Base-by-base conservation (phyloP, 2,113 vertebrate species). In the Hoplias malabaricus region DNA sequence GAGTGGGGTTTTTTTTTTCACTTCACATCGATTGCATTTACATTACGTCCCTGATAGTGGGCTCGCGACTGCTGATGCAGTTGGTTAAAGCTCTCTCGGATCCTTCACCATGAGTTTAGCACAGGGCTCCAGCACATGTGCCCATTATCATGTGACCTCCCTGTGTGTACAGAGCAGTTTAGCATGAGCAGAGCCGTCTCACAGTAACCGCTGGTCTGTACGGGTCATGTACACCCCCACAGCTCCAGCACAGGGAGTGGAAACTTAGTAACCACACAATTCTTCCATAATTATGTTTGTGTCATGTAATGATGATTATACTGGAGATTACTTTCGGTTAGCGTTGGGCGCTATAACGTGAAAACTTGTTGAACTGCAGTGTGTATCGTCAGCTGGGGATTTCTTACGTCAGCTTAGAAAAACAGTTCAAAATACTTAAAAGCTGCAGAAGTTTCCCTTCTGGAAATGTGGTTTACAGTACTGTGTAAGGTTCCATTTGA, bases 71-170 rank as follows among this genome's bases (percentile, higher is more conserved):
- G 84, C 86, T 82, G 78, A 84, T 88, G 82, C 83, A 82, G 85
- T 82, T 78, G 84, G 86, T 82, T 84, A 83, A 87, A 88, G 82
- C 82, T 81, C 81, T 79, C 72, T 86, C 79, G 85, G 83, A 84
- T 88, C 86, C 87, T 76, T 83, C 84, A 82, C 84, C 84, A 89
- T 90, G 89, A 87, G 81, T 81, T 80, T 77, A 89, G 85, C 77
- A 27, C 33, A 85, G 83, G 86, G 76, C 81, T 84, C 87, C 88
- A 34, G 87, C 84, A 82, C 83, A 85, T 87, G 84, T 85, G 79
- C 83, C 63, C 53, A 31, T 5, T 40, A 54, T 86, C 85, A 88
- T 81, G 83, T 89, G 86, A 86, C 72, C 82, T 87, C 78, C 86
- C 42, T 86, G 80, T 85, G 56, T 46, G 21, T 33, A 85, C 84